A percentile compares a stretch with the other conserved stretches of the same genome.
These are phyloP conservation scores for Hippocampus zosterae DNA, from an alignment of 2,113 vertebrate genomes.

Conservation along the genomic window DNA sequence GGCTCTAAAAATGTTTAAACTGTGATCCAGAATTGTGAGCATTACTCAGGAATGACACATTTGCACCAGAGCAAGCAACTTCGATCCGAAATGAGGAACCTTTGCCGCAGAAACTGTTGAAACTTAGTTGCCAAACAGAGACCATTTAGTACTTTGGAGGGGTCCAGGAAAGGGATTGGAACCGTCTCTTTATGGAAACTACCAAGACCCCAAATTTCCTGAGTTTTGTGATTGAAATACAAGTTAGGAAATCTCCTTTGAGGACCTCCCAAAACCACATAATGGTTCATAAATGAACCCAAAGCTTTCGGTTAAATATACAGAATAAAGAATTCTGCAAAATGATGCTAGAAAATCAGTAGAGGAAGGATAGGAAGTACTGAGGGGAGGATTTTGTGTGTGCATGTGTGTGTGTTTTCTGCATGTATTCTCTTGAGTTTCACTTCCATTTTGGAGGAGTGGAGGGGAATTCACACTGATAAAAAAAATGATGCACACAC, in stretches of 20 bases:
- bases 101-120: too few relatives aligned
- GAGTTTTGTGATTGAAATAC: neutral
- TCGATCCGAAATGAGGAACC: neutral
- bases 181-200: neutral
- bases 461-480: conserved; percentile 41
- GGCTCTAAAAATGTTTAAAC: neutral
- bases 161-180: neutral
- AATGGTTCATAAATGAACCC: conserved; percentile 47
- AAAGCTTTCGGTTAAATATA: conserved; percentile 21
- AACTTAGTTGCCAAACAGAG: too few relatives aligned
- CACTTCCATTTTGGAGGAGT: conserved; percentile 34
- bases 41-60: neutral
- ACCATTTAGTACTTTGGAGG: too few relatives aligned
- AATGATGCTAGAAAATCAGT: conserved; percentile 29
- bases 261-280: conserved; percentile 21
- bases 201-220: neutral
- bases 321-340: conserved; percentile 52
- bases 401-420: conserved; percentile 7
- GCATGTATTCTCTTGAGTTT: conserved; percentile 34
- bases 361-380: conserved; percentile 52
- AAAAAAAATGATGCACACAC: neutral
- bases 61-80: neutral
- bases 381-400: conserved; percentile 36
- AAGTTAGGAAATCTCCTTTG: neutral
- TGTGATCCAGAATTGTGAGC: neutral